Conservation (phyloP, 2,888 invertebrate species). For the Phaonia tiefii region DNA sequence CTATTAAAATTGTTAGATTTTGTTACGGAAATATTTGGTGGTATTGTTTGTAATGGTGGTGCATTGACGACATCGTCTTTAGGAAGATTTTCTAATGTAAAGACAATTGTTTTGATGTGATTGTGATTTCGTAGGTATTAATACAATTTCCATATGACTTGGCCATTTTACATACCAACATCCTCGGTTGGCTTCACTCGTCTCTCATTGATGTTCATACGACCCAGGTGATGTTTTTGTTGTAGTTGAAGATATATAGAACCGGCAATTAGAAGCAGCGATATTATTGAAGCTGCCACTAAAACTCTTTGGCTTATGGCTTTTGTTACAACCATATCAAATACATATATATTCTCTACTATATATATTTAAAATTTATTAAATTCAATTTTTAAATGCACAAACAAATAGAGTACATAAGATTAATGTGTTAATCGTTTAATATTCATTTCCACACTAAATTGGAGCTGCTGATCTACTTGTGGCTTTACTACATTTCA, state of each 20-base stretch:
- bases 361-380: no score
- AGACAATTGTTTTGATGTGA: no score
- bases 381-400: no score
- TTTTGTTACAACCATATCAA: slow-evolving; percentile 42
- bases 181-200: slow-evolving; percentile 66
- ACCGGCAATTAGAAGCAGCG: slow-evolving; percentile 72
- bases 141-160: no score
- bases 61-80: neutral
- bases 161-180: slow-evolving; percentile 63
- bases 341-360: no score
- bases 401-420: no score
- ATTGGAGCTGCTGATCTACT: no score
- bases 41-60: neutral
- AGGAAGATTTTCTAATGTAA: neutral
- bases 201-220: slow-evolving; percentile 67
- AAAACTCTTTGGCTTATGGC: slow-evolving; percentile 67
- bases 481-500: no score
- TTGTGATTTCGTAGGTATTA: no score
- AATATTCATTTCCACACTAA: no score
- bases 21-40: no score
- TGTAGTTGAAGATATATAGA: slow-evolving; percentile 73
- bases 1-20: neutral
- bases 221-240: slow-evolving; percentile 73
- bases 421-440: no score
- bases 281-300: slow-evolving; percentile 68